Base-by-base conservation (phyloP, 2,888 invertebrate species). In the Prosopocoilus inquinatus region DNA sequence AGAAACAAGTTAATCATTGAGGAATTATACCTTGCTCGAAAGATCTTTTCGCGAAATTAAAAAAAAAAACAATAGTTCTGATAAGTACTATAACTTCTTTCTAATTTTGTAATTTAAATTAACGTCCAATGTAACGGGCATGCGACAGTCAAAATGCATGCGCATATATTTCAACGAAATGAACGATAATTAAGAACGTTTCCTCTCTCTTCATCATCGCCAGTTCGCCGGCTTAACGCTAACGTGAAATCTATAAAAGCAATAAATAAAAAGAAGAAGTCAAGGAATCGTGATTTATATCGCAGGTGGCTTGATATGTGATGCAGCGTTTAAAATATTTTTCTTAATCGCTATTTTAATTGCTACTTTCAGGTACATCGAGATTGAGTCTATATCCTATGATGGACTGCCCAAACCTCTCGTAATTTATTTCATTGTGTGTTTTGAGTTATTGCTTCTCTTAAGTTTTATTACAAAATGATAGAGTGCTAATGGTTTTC, bases 291-390 rank as follows among this genome's bases (percentile, higher is more conserved):
- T 74, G 73, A 74, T 75, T 74, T 75, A 75, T 70, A 64, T 55
- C 62, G 64, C 73, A 72, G 72, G 69, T 71, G 74, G 67, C 62
- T 70, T 74, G 75, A 74, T 75, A 75, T 75, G 75, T 75, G 74
- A 73, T 64, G 71, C 70, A 70, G 70, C 70, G 71, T 70, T 70
- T 66, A 62, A 68, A 68, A 69, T 69, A 67, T 68, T 69, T 62
- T 71, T 70, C 71, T 72, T 73, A 72, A 72, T 73, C 71, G 71
- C 63, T 61, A 64, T 70, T 71, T 75, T 75, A 71, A 74, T 73
- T 73, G 70, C 72, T 68, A 70, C 70, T 68, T 70, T 69, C 66
- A 62, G 67, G 67, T 65, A 67, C 64, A 59, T 60, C 60, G 58
- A 62, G 34, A 50, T 49, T 36, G 55, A 50, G 44, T 50, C 48